phyloP scores from a whole-genome alignment of 2,888 invertebrate genomes.

The Lithophane socia region DNA sequence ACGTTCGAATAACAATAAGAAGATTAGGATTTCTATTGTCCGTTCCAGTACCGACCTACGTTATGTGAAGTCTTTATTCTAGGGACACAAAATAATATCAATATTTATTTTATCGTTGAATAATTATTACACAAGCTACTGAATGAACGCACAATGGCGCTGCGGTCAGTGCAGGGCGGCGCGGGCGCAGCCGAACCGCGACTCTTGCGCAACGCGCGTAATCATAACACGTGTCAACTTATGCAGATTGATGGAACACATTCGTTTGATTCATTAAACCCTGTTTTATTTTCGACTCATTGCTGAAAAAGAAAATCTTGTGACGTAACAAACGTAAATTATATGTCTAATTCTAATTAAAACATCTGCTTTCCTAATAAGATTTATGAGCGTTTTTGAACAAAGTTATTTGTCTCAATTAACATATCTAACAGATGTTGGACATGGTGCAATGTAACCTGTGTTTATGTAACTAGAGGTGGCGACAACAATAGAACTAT shows the following conservation, averaged over 20 bases:
- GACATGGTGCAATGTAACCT: background rate
- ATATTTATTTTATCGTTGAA: conserved; percentile 14
- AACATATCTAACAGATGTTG: conserved; percentile 23
- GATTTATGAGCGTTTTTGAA: conserved; percentile 16
- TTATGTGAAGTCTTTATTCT: background rate
- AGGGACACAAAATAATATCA: background rate
- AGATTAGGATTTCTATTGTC: background rate
- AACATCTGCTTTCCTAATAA: conserved; percentile 37
- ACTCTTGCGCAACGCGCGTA: conserved; percentile 58
- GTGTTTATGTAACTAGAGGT: conserved; percentile 32
- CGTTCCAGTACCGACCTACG: too few species aligned
- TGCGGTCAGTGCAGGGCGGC: conserved; percentile 54
- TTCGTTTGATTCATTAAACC: conserved; percentile 47
- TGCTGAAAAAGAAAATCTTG: conserved; percentile 30
- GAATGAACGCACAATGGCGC: conserved; percentile 64
- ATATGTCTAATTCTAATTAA: conserved; percentile 25
- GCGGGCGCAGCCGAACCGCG: conserved; percentile 38
- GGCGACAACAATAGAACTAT: conserved; percentile 54
- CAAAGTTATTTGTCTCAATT: conserved; percentile 24
- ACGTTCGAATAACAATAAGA: background rate
- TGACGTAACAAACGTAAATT: conserved; percentile 32
- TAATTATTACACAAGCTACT: conserved; percentile 54
- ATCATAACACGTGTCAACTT: conserved; percentile 61
- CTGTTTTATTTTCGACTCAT: conserved; percentile 26
- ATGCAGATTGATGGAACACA: conserved; percentile 59